Evolutionary conservation across 2,888 invertebrate genomes (phyloP), one percentile per base, ranked within the genome.

Genomic region (Drosophila setosimentum): DNA sequence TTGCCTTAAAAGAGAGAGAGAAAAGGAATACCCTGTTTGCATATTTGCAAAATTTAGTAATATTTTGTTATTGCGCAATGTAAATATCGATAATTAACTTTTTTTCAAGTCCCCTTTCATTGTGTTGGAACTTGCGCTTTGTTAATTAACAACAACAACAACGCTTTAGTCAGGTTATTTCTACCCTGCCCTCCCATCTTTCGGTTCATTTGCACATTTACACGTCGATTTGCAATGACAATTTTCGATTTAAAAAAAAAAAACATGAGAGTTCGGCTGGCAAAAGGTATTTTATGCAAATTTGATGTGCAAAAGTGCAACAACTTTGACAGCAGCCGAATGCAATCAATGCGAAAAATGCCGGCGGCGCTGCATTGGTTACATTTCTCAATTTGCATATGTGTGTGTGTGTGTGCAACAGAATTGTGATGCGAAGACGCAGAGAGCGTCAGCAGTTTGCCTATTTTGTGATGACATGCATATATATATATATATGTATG

Each of bases 251-350:
- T 8, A 16, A 45, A 45, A 21, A 45, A 42, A 42, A 18, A 16
- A 16, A 16, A 35, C n/a, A 18, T 18, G 10, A 37, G 2, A n/a
- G 10, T 40, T 13, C 16, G 48, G 62, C n/a, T 70, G 55, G 60
- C 63, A 63, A 78, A 50, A 37, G 48, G 59, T 50, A 35, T 65
- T 65, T 48, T 50, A 77, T 80, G 80, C 63, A 78, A 78, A 80
- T 67, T 42, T 29, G 29, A 49, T 37, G 65, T 62, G 61, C 68
- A 55, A 77, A 81, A 73, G 71, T 81, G 64, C 78, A 68, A 51
- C 61, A 73, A 82, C 82, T 87, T 75, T 84, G 88, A 82, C 82
- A 27, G 54, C 42, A 29, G 49, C 53, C 27, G 61, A 70, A 63
- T 61, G 60, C 63, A 80, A 70, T 82, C 54, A 53, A 50, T 61